Percentiles rank a stretch among this genome's conserved stretches.
These are phyloP conservation scores for Dugesia japonica DNA, from an alignment of 2,888 invertebrate genomes.

Conservation along the genomic window DNA sequence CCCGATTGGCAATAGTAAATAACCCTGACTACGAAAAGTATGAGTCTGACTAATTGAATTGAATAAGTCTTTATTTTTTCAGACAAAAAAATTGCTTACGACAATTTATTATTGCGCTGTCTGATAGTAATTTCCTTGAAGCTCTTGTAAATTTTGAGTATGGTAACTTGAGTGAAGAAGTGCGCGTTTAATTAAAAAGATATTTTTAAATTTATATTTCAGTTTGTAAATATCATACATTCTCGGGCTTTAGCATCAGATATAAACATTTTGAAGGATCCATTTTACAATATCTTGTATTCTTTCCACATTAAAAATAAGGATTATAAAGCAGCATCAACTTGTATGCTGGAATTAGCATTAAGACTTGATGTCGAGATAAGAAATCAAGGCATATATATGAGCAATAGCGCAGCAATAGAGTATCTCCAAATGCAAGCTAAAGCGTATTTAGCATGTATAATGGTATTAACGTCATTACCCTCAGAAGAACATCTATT, in stretches of 20 bases:
- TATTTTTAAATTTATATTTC: neutral
- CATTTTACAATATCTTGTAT: neutral
- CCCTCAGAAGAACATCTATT: neutral
- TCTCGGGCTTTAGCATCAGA: neutral
- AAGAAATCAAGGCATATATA: neutral
- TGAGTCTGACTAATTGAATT: too few relatives aligned
- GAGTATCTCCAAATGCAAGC: neutral
- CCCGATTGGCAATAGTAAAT: neutral
- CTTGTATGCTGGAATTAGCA: neutral
- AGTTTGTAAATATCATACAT: neutral
- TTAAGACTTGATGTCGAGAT: neutral
- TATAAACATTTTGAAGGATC: neutral
- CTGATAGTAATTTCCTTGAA: neutral
- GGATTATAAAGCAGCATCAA: neutral
- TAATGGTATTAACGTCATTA: neutral
- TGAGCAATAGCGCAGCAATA: neutral
- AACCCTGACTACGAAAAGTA: neutral
- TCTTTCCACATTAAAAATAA: neutral
- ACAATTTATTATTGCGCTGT: neutral
- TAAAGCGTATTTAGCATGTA: neutral
- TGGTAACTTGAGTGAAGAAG: neutral
- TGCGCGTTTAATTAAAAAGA: neutral
- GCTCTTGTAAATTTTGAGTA: neutral
- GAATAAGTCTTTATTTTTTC: too few relatives aligned
- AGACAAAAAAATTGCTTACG: neutral